A percentile compares a stretch with the other conserved stretches of the same genome.
phyloP scores from a whole-genome alignment of 2,797 vertebrate genomes.

The Argentina silus region DNA sequence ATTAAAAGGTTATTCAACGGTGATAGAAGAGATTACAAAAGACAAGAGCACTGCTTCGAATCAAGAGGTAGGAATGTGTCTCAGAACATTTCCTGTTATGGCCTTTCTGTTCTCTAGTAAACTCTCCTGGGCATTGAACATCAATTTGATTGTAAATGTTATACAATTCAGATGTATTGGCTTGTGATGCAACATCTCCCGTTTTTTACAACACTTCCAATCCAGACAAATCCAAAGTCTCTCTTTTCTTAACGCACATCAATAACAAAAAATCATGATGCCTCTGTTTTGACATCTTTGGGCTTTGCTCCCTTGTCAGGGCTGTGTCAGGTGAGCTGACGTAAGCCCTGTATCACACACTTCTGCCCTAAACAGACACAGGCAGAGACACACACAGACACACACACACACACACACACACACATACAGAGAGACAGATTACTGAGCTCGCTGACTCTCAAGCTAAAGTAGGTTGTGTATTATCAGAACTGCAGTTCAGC shows the following conservation, averaged over 20 bases:
- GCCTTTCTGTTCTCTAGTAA: too few species aligned
- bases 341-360: conserved; percentile 45
- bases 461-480: neutral
- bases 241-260: conserved; percentile 49
- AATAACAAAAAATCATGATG: conserved; percentile 44
- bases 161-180: too few species aligned
- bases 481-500: conserved; percentile 11
- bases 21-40: too few species aligned
- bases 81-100: too few species aligned
- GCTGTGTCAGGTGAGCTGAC: conserved; percentile 67
- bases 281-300: conserved; percentile 2
- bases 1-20: too few species aligned
- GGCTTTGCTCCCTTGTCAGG: conserved; percentile 48
- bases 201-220: conserved; percentile 42
- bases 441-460: too few species aligned
- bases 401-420: conserved; percentile 54
- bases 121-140: too few species aligned
- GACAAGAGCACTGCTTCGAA: too few species aligned
- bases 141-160: too few species aligned
- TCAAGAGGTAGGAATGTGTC: too few species aligned
- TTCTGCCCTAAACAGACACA: conserved; percentile 56
- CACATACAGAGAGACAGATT: neutral
- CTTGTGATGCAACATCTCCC: conserved; percentile 46
- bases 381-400: conserved; percentile 43
- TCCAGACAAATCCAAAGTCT: conserved; percentile 26